phyloP scores from a whole-genome alignment of 2,113 vertebrate species.

The Anoura caudifer region DNA sequence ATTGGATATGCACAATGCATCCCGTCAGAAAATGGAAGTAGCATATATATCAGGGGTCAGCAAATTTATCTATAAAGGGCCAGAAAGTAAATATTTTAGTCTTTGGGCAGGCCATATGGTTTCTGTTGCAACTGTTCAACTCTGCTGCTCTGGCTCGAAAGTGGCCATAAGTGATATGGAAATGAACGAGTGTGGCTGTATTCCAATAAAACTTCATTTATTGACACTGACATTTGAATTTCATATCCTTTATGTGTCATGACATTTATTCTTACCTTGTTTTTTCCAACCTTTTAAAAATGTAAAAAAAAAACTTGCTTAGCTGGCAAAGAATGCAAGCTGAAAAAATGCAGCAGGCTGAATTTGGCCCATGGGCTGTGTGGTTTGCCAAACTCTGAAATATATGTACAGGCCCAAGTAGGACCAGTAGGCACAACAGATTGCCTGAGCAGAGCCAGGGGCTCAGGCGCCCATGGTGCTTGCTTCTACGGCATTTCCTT shows the following conservation, averaged over 20 bases:
- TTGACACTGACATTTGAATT: constrained; percentile 20
- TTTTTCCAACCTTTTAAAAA: neutral
- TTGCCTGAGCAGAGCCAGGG: neutral
- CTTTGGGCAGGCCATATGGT: neutral
- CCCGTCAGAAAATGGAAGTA: constrained; percentile 39
- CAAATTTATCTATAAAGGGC: constrained; percentile 42
- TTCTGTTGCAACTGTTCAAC: neutral
- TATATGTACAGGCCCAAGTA: neutral
- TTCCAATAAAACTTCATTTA: constrained; percentile 47
- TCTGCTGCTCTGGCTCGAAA: neutral
- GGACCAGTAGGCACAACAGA: neutral
- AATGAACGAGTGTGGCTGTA: neutral
- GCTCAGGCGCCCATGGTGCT: neutral
- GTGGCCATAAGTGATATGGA: neutral
- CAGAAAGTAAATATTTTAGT: constrained; percentile 41
- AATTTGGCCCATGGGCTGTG: neutral
- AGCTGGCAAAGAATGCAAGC: neutral
- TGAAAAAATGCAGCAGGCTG: neutral
- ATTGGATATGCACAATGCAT: constrained; percentile 56
- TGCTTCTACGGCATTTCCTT: neutral
- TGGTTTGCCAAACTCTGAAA: neutral
- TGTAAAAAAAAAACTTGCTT: neutral
- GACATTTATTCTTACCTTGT: neutral
- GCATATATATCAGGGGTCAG: constrained; percentile 37
- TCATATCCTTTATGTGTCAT: neutral